Base-by-base conservation (phyloP, 2,888 invertebrate genomes). In the Melipona bicolor region DNA sequence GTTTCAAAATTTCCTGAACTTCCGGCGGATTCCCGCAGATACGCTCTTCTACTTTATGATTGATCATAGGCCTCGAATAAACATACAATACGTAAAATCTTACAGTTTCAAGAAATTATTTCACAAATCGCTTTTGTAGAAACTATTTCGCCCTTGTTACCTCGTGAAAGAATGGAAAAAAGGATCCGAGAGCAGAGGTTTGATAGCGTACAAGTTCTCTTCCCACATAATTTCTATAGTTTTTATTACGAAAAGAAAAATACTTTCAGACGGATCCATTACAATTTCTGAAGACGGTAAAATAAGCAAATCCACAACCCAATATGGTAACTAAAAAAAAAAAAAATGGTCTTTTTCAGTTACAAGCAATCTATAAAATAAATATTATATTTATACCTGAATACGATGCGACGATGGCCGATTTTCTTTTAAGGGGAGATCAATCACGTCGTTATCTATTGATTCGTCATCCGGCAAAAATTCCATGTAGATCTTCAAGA, bases 21-120 rank as follows among this genome's bases (percentile, higher is more conserved):
- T 96, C 96, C 0, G 98, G 98, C 0, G 98, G 96, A 50, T 96
- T 95, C 3, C 97, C 97, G 77, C 97, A 97, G 0, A 97, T 96
- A 93, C 97, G 96, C 65, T 97, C 97, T 89, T 98, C 97, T 91
- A 96, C 96, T 91, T 97, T 97, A 27, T 97, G 97, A 96, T 98
- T 98, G 84, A 98, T 97, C 27, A 97, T 96, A 0, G 98, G 98
- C 81, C 97, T 97, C 32, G 59, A 81, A 68, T 73, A 21, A 74
- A 67, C 17, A 3, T 15, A 36, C 5, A n/a, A 17, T n/a, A 21
- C 21, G 52, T 3, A 21, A 50, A 62, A 56, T 17, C 17, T 70
- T 32, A 52, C 4, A n/a, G 71, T 49, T 67, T 36, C n/a, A 17
- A 56, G 4, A 1, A 69, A 50, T 9, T 50, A 94, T 87, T 96